A percentile compares a stretch with the other conserved stretches of the same genome.
phyloP scores from a whole-genome alignment of 2,113 vertebrate genomes.

The Crotophaga sulcirostris region DNA sequence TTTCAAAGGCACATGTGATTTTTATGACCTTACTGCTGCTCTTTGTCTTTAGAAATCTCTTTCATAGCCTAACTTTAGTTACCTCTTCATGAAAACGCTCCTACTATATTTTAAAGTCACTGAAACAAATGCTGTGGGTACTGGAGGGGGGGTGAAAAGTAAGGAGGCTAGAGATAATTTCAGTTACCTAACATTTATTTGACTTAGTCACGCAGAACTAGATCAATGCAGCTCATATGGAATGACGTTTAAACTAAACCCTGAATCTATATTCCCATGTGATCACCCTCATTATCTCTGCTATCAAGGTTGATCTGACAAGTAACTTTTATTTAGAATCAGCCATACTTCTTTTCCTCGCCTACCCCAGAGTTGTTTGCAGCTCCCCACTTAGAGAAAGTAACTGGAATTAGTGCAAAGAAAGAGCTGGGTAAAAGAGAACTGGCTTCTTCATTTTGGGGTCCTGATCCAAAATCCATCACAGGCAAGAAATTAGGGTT shows the following conservation, averaged over 20 bases:
- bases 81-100: background rate
- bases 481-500: background rate
- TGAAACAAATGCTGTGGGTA: background rate
- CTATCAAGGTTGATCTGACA: constrained; percentile 67
- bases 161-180: background rate
- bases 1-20: constrained; percentile 5
- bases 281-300: constrained; percentile 64
- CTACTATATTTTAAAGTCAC: background rate
- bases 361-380: background rate
- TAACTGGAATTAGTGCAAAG: background rate
- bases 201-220: constrained; percentile 57
- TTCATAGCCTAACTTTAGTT: background rate
- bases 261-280: constrained; percentile 45
- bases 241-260: constrained; percentile 55
- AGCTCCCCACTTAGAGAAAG: background rate
- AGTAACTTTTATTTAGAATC: constrained; percentile 63
- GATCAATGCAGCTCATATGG: constrained; percentile 3
- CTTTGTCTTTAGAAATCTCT: background rate
- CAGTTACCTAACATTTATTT: constrained; percentile 51
- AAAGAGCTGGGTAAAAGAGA: background rate
- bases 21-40: background rate
- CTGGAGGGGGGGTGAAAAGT: background rate
- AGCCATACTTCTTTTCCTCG: constrained; percentile 13
- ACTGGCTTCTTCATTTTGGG: background rate
- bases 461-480: background rate